Percentiles rank a stretch among this genome's conserved stretches.
Evolutionary conservation across 2,888 invertebrate genomes (phyloP).

Genomic region (Sphinx pinastri): DNA sequence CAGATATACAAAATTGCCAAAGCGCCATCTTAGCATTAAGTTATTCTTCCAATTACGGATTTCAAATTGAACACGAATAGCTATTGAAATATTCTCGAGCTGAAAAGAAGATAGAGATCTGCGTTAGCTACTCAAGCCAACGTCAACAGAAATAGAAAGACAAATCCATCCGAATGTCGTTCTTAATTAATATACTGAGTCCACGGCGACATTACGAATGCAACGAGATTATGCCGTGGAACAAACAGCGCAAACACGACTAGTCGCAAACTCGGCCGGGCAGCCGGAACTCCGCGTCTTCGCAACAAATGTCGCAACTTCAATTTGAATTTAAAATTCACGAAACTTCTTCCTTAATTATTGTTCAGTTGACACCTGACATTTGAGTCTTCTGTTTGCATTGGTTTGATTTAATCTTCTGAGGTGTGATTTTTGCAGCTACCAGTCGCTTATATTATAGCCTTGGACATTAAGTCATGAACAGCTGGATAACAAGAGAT

Average conservation of each 20-base stretch:
- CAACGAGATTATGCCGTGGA: slow-evolving; percentile 10
- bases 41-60: no score
- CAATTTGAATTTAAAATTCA: slow-evolving; percentile 78
- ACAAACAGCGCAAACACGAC: neutral
- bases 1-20: no score
- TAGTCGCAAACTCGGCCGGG: neutral
- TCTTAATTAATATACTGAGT: neutral
- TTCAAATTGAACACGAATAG: no score
- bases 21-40: no score
- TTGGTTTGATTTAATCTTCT: neutral
- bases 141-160: neutral
- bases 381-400: slow-evolving; percentile 32
- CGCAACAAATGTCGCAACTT: slow-evolving; percentile 58
- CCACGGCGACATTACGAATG: neutral
- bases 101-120: no score
- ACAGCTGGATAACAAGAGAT: no score
- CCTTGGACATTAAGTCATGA: neutral
- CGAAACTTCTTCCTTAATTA: slow-evolving; percentile 56
- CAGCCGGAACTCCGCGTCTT: slow-evolving; percentile 32
- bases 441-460: neutral
- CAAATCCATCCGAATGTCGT: neutral
- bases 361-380: slow-evolving; percentile 56
- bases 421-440: neutral
- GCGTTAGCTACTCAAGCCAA: no score
- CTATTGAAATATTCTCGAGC: no score